Evolutionary conservation across 2,888 invertebrate genomes (phyloP).

Genomic region (Branchipolynoe longqiensis): DNA sequence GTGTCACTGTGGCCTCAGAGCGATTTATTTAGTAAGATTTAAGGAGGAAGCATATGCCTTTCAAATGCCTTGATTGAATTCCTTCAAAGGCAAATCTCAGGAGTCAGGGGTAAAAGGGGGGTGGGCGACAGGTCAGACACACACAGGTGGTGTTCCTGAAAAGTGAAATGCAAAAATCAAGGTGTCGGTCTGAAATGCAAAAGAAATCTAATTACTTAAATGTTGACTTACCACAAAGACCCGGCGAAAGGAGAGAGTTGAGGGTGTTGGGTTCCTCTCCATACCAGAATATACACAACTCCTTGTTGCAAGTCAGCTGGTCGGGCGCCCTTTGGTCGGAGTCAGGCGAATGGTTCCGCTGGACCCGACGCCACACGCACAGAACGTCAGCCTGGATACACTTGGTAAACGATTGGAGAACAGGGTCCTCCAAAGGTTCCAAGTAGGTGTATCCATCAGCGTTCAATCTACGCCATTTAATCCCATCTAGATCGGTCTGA

Average conservation of each 20-base stretch:
- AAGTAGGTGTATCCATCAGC: background rate
- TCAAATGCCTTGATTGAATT: too few relatives aligned
- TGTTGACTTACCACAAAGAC: slow-evolving; percentile 93
- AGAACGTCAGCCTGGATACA: slow-evolving; percentile 91
- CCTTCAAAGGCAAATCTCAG: too few relatives aligned
- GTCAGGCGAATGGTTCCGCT: too few relatives aligned
- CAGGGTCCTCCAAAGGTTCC: slow-evolving; percentile 80
- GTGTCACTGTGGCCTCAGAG: too few relatives aligned
- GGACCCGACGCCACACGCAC: slow-evolving; percentile 97
- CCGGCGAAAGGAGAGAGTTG: slow-evolving; percentile 83
- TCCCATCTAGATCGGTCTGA: slow-evolving; percentile 99
- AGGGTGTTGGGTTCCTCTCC: slow-evolving; percentile 86
- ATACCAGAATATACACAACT: slow-evolving; percentile 99
- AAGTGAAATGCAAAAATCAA: background rate
- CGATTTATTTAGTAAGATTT: too few relatives aligned
- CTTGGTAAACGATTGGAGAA: slow-evolving; percentile 82
- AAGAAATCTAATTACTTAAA: too few relatives aligned
- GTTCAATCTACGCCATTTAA: slow-evolving; percentile 92
- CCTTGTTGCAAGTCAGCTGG: slow-evolving; percentile 85
- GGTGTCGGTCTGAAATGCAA: background rate
- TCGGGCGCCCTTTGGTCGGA: slow-evolving; percentile 88
- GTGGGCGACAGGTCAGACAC: too few relatives aligned
- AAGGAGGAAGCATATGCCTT: too few relatives aligned
- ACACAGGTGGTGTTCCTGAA: background rate
- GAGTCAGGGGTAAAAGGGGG: too few relatives aligned